Base-by-base conservation (phyloP, 2,113 vertebrate species). In the Prunella himalayana region DNA sequence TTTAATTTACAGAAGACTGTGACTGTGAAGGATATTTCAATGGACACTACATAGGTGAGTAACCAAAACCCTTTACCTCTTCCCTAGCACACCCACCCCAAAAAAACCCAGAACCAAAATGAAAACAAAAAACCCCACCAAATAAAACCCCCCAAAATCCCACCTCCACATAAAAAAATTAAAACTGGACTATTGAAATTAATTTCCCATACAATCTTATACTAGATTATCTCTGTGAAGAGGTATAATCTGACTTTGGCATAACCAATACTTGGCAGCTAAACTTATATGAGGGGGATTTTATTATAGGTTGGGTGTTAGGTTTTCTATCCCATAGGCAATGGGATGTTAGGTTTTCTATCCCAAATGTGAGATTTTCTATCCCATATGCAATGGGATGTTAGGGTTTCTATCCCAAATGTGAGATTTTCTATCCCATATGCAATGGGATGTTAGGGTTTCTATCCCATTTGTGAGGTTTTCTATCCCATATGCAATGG, bases 1-100 rank as follows among this genome's bases (percentile, higher is more conserved):
- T 78, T 53, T 69, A n/a, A 81, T 97, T 97, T 94, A 73, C 98
- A 99, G 99, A 99, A 87, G 98, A 98, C 97, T 98, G 98, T 98
- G 98, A 99, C 95, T 98, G 98, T 93, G 99, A 99, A 76, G 98
- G 98, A 39, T 97, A 98, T 96, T 96, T 98, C 97, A 99, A 98
- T 81, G 99, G 99, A 88, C 98, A 99, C 50, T 99, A 99, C 13
- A 97, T 98, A 97, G 99, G 99, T 99, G 97, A 99, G 99, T 98
- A 97, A 85, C 21, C 3, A 65, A 68, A 89, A 22, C 60, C 6
- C 30, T 8, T 42, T n/a, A 17, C 30, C 8, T 66, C 15, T 71
- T 75, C 23, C 23, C 11, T 30, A 45, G 23, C 33, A 39, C 22
- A 6, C 1, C 13, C 25, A 39, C 13, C 60, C 28, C 28, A 12